Evolutionary conservation across 2,888 invertebrate species (phyloP).

Genomic region (Hymenopus coronatus): DNA sequence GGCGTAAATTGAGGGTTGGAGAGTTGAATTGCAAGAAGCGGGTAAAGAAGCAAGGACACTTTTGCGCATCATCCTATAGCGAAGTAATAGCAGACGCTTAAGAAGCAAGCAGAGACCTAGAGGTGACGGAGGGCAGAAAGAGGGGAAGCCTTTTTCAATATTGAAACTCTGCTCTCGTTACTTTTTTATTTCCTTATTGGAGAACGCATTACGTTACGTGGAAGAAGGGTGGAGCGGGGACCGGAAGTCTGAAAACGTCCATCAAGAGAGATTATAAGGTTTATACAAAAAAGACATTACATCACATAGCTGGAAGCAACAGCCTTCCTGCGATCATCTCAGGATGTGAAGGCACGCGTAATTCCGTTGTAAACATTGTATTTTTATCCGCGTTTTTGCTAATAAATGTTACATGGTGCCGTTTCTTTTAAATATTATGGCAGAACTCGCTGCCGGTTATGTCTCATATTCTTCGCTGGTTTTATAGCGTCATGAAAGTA

Average conservation of each 20-base stretch:
- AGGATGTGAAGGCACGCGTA: not conserved
- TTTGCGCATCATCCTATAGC: not conserved
- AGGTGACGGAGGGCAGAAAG: not conserved
- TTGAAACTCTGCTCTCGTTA: slow-evolving; percentile 29
- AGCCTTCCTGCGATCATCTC: not conserved
- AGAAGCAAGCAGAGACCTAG: not conserved
- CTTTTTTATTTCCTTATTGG: slow-evolving; percentile 30
- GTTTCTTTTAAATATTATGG: not conserved
- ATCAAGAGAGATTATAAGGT: slow-evolving; percentile 32
- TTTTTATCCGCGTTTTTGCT: not conserved
- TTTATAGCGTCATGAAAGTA: not conserved
- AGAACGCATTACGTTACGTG: slow-evolving; percentile 29
- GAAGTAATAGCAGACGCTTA: not conserved
- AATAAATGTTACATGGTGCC: not conserved
- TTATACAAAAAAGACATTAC: slow-evolving; percentile 31
- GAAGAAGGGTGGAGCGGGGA: slow-evolving; percentile 1
- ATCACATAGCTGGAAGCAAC: slow-evolving; percentile 11
- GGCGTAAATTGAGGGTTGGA: too few species aligned
- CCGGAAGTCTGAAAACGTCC: slow-evolving; percentile 28
- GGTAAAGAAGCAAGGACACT: not conserved
- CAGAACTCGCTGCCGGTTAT: not conserved
- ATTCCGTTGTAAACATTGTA: not conserved
- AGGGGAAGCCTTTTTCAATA: slow-evolving; percentile 22
- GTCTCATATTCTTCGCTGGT: not conserved
- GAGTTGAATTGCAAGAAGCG: too few species aligned